Conservation (phyloP, 2,797 vertebrate species). For the Acanthornis magna region DNA sequence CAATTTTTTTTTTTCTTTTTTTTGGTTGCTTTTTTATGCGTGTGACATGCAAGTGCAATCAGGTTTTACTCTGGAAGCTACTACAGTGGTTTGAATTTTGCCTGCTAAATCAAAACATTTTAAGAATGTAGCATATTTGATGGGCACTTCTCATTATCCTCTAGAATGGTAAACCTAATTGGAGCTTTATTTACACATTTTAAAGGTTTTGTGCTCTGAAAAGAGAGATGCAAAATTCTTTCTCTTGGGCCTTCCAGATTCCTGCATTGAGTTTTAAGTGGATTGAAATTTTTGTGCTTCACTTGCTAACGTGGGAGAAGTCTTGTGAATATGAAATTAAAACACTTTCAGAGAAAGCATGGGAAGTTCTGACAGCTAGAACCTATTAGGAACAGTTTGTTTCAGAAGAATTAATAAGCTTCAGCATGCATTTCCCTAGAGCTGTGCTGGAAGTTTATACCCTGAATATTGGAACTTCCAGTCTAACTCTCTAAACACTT, state of each 20-base stretch:
- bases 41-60: constrained; percentile 71
- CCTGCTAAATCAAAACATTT: constrained; percentile 70
- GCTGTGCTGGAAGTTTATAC: neutral
- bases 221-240: constrained; percentile 57
- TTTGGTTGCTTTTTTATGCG: constrained; percentile 32
- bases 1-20: neutral
- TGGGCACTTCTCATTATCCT: constrained; percentile 66
- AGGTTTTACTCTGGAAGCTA: constrained; percentile 60
- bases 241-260: constrained; percentile 64
- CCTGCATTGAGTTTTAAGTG: constrained; percentile 71
- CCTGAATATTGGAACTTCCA: neutral
- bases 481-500: neutral
- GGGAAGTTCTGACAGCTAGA: constrained; percentile 15
- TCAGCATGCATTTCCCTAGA: neutral
- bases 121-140: constrained; percentile 66
- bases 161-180: constrained; percentile 69
- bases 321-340: constrained; percentile 72
- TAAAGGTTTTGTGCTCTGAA: constrained; percentile 67
- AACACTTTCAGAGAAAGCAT: constrained; percentile 56
- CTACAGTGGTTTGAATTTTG: constrained; percentile 45
- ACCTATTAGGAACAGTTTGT: constrained; percentile 20
- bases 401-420: constrained; percentile 28
- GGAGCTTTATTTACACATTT: constrained; percentile 66
- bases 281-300: constrained; percentile 69
- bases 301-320: constrained; percentile 66